A percentile compares a stretch with the other conserved stretches of the same genome.
These are phyloP conservation scores for Paragorgia papillata DNA, from an alignment of 92 coral and sea anemone species.

Conservation along the genomic window DNA sequence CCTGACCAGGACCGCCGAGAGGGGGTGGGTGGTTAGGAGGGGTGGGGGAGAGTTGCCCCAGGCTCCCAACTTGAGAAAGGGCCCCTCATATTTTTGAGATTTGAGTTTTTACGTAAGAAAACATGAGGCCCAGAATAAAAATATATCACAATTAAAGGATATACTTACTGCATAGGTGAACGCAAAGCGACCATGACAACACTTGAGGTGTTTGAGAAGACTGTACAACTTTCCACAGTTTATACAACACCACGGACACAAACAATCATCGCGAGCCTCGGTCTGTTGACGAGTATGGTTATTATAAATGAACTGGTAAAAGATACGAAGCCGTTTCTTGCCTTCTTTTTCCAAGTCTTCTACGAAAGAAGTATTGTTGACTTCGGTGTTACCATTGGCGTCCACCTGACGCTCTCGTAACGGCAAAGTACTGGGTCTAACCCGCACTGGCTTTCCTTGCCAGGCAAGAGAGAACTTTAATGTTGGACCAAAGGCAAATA, in stretches of 20 bases:
- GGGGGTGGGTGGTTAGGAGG: too few species aligned
- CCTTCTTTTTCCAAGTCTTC: slow-evolving; percentile 64
- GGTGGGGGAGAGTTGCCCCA: too few species aligned
- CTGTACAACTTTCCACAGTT: slow-evolving; percentile 87
- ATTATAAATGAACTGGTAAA: slow-evolving; percentile 96
- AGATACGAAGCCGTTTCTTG: slow-evolving; percentile 73
- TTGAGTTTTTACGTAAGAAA: too few species aligned
- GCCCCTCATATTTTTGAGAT: too few species aligned
- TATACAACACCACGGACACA: slow-evolving; percentile 98
- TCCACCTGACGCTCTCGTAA: slow-evolving; percentile 66
- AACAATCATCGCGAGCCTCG: slow-evolving; percentile 88
- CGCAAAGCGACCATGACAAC: slow-evolving; percentile 90
- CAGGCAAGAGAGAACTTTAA: slow-evolving; percentile 89
- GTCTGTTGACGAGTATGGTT: slow-evolving; percentile 97
- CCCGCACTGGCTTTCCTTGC: slow-evolving; percentile 76
- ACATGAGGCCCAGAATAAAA: too few species aligned
- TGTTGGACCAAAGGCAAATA: slow-evolving; percentile 98
- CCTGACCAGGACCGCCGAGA: too few species aligned
- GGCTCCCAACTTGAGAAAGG: too few species aligned
- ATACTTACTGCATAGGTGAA: slow-evolving; percentile 93
- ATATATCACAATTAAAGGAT: background rate
- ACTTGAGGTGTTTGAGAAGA: slow-evolving; percentile 86
- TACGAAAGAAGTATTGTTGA: slow-evolving; percentile 45
- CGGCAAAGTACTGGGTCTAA: slow-evolving; percentile 72
- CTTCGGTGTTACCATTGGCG: slow-evolving; percentile 58